These are phyloP conservation scores for Carollia perspicillata DNA, from an alignment of 2,113 vertebrate species.

Conservation along the genomic window DNA sequence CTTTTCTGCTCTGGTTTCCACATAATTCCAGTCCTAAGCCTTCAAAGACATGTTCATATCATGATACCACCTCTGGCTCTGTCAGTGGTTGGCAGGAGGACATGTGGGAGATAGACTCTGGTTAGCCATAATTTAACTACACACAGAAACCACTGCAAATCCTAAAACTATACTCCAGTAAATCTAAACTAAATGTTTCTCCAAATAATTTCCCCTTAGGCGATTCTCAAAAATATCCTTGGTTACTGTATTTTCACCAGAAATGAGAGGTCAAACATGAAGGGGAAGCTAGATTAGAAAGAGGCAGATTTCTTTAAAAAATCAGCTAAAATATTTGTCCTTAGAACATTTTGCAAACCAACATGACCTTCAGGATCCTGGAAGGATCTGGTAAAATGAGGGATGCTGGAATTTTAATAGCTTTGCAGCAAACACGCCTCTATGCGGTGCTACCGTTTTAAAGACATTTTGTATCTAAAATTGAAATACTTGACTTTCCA, in stretches of 20 bases:
- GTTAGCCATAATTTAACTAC: not conserved
- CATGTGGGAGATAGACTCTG: not conserved
- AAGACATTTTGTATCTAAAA: constrained; percentile 7
- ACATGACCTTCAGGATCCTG: not conserved
- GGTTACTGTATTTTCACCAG: not conserved
- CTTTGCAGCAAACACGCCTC: not conserved
- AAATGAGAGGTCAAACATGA: not conserved
- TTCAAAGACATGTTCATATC: not conserved
- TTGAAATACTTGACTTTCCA: not conserved
- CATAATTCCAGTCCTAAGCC: not conserved
- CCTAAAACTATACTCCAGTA: not conserved
- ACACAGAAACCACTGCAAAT: not conserved
- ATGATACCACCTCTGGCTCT: not conserved
- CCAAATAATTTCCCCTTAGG: not conserved
- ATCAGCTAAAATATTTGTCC: not conserved
- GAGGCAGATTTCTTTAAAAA: not conserved
- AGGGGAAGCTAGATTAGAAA: not conserved
- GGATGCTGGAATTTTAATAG: not conserved
- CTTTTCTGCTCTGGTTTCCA: not conserved
- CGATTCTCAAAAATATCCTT: not conserved
- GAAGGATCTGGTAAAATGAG: not conserved
- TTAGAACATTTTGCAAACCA: not conserved
- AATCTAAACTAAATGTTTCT: not conserved
- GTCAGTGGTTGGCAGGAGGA: not conserved
- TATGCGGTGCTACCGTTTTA: not conserved